Conservation (phyloP, 1,140 invertebrate genomes). For the Stenopsyche tienmushanensis region DNA sequence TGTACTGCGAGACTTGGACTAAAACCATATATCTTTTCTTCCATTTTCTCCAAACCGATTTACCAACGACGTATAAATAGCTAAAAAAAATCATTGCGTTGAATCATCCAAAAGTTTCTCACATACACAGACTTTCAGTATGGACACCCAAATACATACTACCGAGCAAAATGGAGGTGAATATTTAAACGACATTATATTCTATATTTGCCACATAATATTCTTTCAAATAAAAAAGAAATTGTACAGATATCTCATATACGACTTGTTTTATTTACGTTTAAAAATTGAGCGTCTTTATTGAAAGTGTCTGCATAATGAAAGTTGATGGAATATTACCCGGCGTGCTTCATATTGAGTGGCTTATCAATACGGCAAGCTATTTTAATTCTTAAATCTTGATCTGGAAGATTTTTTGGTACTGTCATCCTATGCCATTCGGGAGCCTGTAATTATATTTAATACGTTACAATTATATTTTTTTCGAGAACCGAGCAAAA, state of each 20-base stretch:
- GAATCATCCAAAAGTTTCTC: background rate
- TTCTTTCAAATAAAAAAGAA: too few species aligned
- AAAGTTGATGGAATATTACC: conserved; percentile 55
- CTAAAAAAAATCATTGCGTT: conserved; percentile 55
- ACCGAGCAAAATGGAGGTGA: conserved; percentile 8
- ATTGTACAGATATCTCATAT: too few species aligned
- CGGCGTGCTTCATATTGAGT: conserved; percentile 98
- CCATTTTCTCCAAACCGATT: conserved; percentile 99
- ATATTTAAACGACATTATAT: too few species aligned
- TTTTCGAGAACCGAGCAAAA: conserved; percentile 6
- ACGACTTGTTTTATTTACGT: too few species aligned
- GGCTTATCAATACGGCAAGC: conserved; percentile 98
- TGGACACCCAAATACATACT: too few species aligned
- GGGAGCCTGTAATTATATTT: conserved; percentile 63
- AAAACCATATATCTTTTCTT: conserved; percentile 98
- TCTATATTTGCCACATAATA: too few species aligned
- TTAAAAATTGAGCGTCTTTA: too few species aligned
- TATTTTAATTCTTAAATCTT: conserved; percentile 96
- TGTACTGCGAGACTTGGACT: conserved; percentile 99
- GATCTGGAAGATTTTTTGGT: conserved; percentile 91
- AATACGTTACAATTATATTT: conserved; percentile 17
- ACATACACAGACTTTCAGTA: too few species aligned
- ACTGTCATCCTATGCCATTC: conserved; percentile 99
- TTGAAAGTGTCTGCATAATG: background rate
- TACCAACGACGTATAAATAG: conserved; percentile 91